Evolutionary conservation across 2,113 vertebrate genomes (phyloP), one percentile per base, ranked within the genome.

Genomic region (Eurypyga helias): DNA sequence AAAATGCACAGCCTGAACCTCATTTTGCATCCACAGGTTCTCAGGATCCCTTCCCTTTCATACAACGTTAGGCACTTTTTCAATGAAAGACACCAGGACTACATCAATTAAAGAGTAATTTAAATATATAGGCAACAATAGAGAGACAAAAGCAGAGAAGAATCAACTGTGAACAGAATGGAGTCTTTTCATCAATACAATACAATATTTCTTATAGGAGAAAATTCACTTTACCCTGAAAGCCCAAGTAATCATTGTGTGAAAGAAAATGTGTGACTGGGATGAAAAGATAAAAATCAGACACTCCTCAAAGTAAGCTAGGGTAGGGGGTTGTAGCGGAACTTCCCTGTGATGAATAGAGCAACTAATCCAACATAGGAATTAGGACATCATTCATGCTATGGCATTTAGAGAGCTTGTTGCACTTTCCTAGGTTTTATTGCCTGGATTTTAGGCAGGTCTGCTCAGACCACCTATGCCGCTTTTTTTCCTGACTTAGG

Each of bases 71-170:
- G 55, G 33, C 15, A 41, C 85, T 81, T 90, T 93, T 97, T 93
- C 92, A 95, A 82, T 75, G 83, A 92, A 84, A 95, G 92, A 87
- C 87, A 66, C 64, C 58, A 73, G 72, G 83, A 89, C 78, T 79
- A 72, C 77, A 89, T 88, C 80, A 96, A 90, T 94, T 96, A 96
- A 93, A 93, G 83, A 93, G 85, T 95, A 93, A 97, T 97, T 96
- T 97, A 95, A 95, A 95, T 93, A 94, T 51, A 96, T 69, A 80
- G 1, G 25, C 17, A 70, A 97, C 93, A 97, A 93, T 82, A 92
- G 86, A 92, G 69, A 96, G 83, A 94, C 43, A 95, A 93, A 96
- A 77, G 33, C 36, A 83, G 51, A 89, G 36, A 83, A 92, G 31
- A 95, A 93, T 95, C 80, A 93, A 13, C 90, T 79, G 77, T 61